Base-by-base conservation (phyloP, 37 sponge, comb jelly and placozoan species). In the Spongilla lacustris region DNA sequence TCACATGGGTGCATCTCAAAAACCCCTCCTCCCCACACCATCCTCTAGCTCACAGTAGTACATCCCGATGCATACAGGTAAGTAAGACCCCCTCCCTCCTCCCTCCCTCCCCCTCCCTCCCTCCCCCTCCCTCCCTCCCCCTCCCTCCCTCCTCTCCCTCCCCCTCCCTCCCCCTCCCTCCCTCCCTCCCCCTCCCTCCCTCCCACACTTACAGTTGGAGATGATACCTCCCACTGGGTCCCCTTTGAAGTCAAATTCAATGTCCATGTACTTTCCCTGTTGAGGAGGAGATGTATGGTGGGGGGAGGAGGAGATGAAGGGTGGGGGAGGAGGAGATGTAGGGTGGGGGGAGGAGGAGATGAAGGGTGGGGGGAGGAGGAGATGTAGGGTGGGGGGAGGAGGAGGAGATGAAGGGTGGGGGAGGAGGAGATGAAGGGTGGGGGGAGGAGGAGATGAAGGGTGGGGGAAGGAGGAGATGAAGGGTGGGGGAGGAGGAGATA, bases 201-300 rank as follows among this genome's bases (percentile, higher is more conserved):
- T 10, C 58, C 58, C 34, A 27, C 10, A 75, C 96, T 94, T 78
- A 96, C 96, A 96, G 37, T 91, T 94, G 36, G 94, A 84, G 58
- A 96, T 85, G 67, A 94, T 87, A 28, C 96, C 96, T 11, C 96
- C 96, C 19, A 94, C 86, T 28, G 96, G 96, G 32, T 96, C 92
- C 33, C 94, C 96, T 58, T 91, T 88, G 83, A 85, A 94, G 73
- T 96, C 84, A 91, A 96, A 96, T 85, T 94, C 94, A 23, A 96
- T 89, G 32, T 96, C 96, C 96, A 96, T 96, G 92, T 96, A 96
- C 78, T 96, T 96, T 14, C 96, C 96, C 94, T 96, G 71, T 10
- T n/a, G 19, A 17, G 58, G 1, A 17, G 14, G 19, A 17, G 21
- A 58, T 1, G 14, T n/a, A n/a, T n/a, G 71, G 23, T n/a, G 4